These are phyloP conservation scores for Aspidiotus destructor DNA, from an alignment of 2,888 invertebrate species.

Conservation along the genomic window DNA sequence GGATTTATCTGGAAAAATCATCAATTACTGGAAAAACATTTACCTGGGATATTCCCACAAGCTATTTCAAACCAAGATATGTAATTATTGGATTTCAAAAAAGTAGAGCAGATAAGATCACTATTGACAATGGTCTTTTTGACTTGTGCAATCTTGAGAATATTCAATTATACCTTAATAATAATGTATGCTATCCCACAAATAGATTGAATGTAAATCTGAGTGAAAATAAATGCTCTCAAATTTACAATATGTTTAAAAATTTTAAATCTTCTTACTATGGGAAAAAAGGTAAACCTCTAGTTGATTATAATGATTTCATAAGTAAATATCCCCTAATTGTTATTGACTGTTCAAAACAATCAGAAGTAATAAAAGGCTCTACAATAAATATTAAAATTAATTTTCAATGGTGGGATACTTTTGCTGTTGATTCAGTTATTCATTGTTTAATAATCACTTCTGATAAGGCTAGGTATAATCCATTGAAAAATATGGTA, in stretches of 20 bases:
- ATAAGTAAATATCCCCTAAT: conserved; percentile 14
- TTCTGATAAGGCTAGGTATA: conserved; percentile 19
- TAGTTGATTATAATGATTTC: conserved; percentile 27
- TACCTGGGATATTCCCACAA: conserved; percentile 10
- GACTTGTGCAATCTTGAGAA: conserved; percentile 28
- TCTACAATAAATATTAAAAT: conserved; percentile 24
- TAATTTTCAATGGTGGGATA: conserved; percentile 18
- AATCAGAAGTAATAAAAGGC: conserved; percentile 22
- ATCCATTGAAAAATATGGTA: conserved; percentile 25
- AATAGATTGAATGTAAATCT: conserved; percentile 15
- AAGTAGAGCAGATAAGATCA: conserved; percentile 20
- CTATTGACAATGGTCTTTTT: conserved; percentile 17
- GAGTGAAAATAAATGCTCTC: conserved; percentile 14
- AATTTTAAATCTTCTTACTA: conserved; percentile 23
- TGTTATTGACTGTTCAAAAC: conserved; percentile 16
- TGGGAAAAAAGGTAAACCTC: conserved; percentile 22
- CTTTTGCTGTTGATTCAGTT: conserved; percentile 15
- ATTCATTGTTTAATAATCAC: conserved; percentile 19
- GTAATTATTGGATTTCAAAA: conserved; percentile 13
- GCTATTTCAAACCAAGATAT: conserved; percentile 11
- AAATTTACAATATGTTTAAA: conserved; percentile 27
- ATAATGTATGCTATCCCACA: conserved; percentile 6
- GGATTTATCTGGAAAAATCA: conserved; percentile 6
- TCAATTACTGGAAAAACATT: conserved; percentile 8
- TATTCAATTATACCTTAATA: conserved; percentile 20